A percentile compares a stretch with the other conserved stretches of the same genome.
These are phyloP conservation scores for Yponomeuta cagnagella DNA, from an alignment of 2,888 invertebrate species.

Conservation along the genomic window DNA sequence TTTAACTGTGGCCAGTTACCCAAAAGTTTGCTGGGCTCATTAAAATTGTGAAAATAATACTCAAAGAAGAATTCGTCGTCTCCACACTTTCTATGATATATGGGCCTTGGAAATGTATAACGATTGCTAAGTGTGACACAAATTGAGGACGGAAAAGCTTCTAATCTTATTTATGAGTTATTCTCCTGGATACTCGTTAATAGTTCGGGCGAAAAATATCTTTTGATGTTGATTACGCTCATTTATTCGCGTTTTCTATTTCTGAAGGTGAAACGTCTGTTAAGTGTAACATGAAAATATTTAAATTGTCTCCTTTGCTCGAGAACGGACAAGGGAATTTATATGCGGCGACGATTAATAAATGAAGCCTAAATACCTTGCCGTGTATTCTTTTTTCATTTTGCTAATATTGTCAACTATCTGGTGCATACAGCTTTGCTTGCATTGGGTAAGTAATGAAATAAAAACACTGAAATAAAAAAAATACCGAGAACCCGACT, in stretches of 20 bases:
- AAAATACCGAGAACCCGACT: no score
- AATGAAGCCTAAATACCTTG: conserved; percentile 16
- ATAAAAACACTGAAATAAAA: no score
- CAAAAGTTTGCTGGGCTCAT: no score
- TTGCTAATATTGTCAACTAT: no score
- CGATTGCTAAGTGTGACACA: conserved; percentile 58
- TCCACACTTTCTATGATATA: conserved; percentile 49
- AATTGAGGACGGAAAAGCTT: conserved; percentile 56
- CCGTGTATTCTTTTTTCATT: conserved; percentile 1
- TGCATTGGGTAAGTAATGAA: no score
- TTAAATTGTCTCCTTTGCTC: conserved; percentile 4
- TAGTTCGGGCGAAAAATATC: conserved; percentile 50
- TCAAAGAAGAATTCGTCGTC: neutral
- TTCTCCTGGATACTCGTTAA: conserved; percentile 59
- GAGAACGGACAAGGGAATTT: conserved; percentile 37
- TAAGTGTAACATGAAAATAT: neutral
- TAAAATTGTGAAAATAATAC: neutral
- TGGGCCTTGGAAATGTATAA: conserved; percentile 55
- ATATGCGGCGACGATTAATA: conserved; percentile 40
- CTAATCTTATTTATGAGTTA: conserved; percentile 65
- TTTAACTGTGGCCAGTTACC: no score
- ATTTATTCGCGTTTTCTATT: conserved; percentile 55
- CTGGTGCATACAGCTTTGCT: no score
- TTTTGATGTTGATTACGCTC: conserved; percentile 63
- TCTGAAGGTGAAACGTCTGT: conserved; percentile 23